Percentiles rank a stretch among this genome's conserved stretches.
These are phyloP conservation scores for Antedon mediterranea DNA, from an alignment of 53 echinoderm and acorn worm species.

Conservation along the genomic window DNA sequence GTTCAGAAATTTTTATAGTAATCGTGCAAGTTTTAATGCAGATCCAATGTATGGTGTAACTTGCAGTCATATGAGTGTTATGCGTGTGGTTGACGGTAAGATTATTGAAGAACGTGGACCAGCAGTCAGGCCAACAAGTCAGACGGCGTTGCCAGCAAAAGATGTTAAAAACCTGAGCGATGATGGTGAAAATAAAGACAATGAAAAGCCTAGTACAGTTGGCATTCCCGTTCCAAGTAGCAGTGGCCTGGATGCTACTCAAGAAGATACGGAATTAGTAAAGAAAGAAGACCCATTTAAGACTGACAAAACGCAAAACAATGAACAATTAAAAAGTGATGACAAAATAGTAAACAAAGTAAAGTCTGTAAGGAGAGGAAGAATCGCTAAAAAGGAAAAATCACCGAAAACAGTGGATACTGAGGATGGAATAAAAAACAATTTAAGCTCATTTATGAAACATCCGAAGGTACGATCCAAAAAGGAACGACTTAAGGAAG, in stretches of 20 bases:
- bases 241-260: no score
- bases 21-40: not conserved
- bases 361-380: not conserved
- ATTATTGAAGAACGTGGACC: not conserved
- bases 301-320: not conserved
- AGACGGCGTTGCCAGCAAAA: not conserved
- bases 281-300: not conserved
- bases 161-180: not conserved
- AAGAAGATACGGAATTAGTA: not conserved
- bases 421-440: not conserved
- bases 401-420: not conserved
- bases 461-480: not conserved
- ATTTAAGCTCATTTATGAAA: not conserved
- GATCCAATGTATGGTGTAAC: not conserved
- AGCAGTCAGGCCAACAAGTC: not conserved
- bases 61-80: not conserved
- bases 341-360: not conserved
- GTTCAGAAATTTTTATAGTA: not conserved
- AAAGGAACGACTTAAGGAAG: not conserved
- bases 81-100: not conserved
- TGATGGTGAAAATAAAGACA: not conserved
- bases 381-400: not conserved
- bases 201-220: no score
- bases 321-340: not conserved
- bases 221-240: no score